Evolutionary conservation across 2,888 invertebrate genomes (phyloP).

Genomic region (Pyrrhia umbra): DNA sequence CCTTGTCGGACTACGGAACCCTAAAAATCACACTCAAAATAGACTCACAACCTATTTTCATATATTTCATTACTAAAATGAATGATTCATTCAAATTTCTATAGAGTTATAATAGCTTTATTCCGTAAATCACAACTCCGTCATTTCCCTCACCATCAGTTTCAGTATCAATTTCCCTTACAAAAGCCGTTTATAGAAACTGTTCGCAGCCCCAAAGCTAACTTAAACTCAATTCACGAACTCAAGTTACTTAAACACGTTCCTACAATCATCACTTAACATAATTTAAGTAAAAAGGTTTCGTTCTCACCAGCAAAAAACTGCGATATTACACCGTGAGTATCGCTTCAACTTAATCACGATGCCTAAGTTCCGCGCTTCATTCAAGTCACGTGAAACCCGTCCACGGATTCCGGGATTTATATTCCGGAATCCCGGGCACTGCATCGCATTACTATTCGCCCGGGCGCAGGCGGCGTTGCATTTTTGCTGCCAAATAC

Average conservation of each 20-base stretch:
- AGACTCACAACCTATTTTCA: background rate
- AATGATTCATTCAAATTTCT: background rate
- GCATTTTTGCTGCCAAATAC: slow-evolving; percentile 63
- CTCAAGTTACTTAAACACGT: slow-evolving; percentile 22
- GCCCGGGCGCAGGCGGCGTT: slow-evolving; percentile 43
- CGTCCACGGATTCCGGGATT: slow-evolving; percentile 56
- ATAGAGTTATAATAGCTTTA: background rate
- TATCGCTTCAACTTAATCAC: slow-evolving; percentile 49
- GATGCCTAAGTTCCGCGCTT: slow-evolving; percentile 7
- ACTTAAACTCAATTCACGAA: slow-evolving; percentile 12
- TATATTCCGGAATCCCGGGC: slow-evolving; percentile 57
- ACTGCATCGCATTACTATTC: slow-evolving; percentile 62
- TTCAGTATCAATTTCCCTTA: slow-evolving; percentile 38
- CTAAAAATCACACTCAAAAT: background rate
- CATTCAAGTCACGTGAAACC: slow-evolving; percentile 61
- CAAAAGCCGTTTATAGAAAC: slow-evolving; percentile 22
- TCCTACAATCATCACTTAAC: slow-evolving; percentile 26
- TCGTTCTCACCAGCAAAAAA: slow-evolving; percentile 33
- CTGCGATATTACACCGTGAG: slow-evolving; percentile 40
- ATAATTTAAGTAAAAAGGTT: slow-evolving; percentile 32
- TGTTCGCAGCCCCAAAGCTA: slow-evolving; percentile 10
- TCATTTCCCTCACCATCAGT: slow-evolving; percentile 6
- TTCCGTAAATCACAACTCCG: background rate
- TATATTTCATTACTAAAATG: background rate
- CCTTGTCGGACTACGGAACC: too few species aligned